Conservation (phyloP, 2,888 invertebrate genomes). For the Stenolophus ochropezus region DNA sequence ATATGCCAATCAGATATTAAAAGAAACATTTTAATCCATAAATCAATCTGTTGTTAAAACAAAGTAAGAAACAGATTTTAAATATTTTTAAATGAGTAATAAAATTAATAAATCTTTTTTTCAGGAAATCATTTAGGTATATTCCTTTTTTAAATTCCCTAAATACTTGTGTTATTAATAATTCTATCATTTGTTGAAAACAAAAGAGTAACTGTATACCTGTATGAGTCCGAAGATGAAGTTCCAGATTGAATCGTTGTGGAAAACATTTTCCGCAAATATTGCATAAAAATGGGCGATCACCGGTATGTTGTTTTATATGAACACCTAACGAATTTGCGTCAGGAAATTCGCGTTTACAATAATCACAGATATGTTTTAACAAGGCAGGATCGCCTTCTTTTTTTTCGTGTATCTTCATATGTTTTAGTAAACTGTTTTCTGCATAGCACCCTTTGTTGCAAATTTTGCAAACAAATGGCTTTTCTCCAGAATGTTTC, state of each 20-base stretch:
- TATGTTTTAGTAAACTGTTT: conserved; percentile 72
- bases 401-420: conserved; percentile 73
- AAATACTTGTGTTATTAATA: too few relatives aligned
- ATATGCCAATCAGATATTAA: too few relatives aligned
- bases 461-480: conserved; percentile 73
- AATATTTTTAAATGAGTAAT: too few relatives aligned
- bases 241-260: conserved; percentile 72
- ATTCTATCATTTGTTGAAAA: too few relatives aligned
- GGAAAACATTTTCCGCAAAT: conserved; percentile 73
- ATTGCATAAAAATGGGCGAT: conserved; percentile 72
- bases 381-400: conserved; percentile 72
- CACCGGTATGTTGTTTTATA: conserved; percentile 73
- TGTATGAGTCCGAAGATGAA: conserved; percentile 72
- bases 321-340: conserved; percentile 70
- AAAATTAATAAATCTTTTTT: too few relatives aligned
- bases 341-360: conserved; percentile 72
- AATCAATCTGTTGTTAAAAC: too few relatives aligned
- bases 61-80: too few relatives aligned
- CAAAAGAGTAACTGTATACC: too few relatives aligned
- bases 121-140: too few relatives aligned
- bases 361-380: conserved; percentile 73
- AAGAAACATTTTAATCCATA: too few relatives aligned
- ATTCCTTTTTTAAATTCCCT: too few relatives aligned
- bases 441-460: conserved; percentile 73
- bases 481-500: conserved; percentile 73